Base-by-base conservation (phyloP, 2,888 invertebrate genomes). In the Geophilus truncorum region DNA sequence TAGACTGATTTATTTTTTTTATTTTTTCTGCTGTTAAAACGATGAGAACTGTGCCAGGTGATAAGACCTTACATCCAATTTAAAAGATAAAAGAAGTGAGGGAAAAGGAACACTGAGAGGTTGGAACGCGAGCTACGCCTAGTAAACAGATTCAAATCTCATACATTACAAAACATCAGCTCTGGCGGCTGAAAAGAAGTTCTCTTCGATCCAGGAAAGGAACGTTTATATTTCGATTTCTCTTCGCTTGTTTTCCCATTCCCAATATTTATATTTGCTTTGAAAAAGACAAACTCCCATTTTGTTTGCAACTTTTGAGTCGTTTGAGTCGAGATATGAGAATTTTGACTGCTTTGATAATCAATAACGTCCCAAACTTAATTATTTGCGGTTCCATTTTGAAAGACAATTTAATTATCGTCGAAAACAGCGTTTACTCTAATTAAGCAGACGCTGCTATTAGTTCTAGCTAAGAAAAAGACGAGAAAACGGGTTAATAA, bases 71-170 rank as follows among this genome's bases (percentile, higher is more conserved):
- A 62, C 62, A 62, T 62, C 62, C 62, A 62, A 62, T 62, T 62
- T 62, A 62, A 45, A 28, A 62, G 62, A 62, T 62, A 62, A 62
- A 62, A 62, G 25, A 15, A 62, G 62, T 62, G 62, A 12, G 62
- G 15, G 23, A 62, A 15, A 62, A 21, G 51, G 15, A 57, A 23
- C 7, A 57, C 21, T 57, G 18, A 9, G 21, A 62, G 45, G 45
- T n/a, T 12, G 15, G 15, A 23, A 62, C 25, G 23, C 15, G 7
- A 23, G 62, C 25, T 62, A 25, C 15, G 62, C 9, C 25, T 62
- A 28, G 62, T 62, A 62, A 62, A 62, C 62, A 62, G 62, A 62
- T 62, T 62, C 62, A 62, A 62, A 62, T 62, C 62, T 62, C 62
- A 25, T 62, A 25, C 62, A 25, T 25, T 62, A 25, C 23, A 62